A percentile compares a stretch with the other conserved stretches of the same genome.
phyloP scores from a whole-genome alignment of 2,888 invertebrate genomes.

The Mesoligia furuncula region DNA sequence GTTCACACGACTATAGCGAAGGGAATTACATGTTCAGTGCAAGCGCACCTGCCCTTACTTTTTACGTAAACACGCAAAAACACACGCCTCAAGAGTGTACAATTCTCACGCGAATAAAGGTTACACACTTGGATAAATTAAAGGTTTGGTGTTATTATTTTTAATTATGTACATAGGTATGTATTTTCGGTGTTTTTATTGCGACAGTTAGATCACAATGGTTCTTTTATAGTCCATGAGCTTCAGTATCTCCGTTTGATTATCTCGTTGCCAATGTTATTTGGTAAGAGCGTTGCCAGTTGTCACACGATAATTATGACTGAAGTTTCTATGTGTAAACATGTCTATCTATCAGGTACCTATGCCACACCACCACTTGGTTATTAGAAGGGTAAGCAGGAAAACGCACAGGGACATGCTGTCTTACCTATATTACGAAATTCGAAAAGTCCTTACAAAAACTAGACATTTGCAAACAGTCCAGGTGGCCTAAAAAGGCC shows the following conservation, averaged over 20 bases:
- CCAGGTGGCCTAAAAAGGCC: too few species aligned
- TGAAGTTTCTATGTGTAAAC: neutral
- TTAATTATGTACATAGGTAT: constrained; percentile 40
- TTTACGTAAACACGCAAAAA: constrained; percentile 58
- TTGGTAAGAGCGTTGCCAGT: neutral
- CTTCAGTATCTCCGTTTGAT: constrained; percentile 10
- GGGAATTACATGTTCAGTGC: constrained; percentile 32
- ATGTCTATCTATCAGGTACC: neutral
- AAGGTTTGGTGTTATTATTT: constrained; percentile 31
- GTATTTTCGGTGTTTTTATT: constrained; percentile 28
- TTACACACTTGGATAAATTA: constrained; percentile 31
- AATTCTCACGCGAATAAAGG: constrained; percentile 55
- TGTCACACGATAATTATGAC: neutral
- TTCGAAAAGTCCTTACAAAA: neutral
- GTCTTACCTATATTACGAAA: neutral
- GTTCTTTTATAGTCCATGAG: constrained; percentile 14
- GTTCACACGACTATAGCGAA: constrained; percentile 65
- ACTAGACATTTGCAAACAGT: neutral
- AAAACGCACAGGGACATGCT: too few species aligned
- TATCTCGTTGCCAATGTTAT: constrained; percentile 16
- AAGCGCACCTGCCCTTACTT: constrained; percentile 56
- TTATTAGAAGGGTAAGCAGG: neutral
- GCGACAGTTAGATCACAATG: constrained; percentile 12
- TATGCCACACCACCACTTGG: neutral
- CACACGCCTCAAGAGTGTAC: constrained; percentile 22